These are phyloP conservation scores for Hipparchia sbordonii DNA, from an alignment of 2,888 invertebrate genomes.

Conservation along the genomic window DNA sequence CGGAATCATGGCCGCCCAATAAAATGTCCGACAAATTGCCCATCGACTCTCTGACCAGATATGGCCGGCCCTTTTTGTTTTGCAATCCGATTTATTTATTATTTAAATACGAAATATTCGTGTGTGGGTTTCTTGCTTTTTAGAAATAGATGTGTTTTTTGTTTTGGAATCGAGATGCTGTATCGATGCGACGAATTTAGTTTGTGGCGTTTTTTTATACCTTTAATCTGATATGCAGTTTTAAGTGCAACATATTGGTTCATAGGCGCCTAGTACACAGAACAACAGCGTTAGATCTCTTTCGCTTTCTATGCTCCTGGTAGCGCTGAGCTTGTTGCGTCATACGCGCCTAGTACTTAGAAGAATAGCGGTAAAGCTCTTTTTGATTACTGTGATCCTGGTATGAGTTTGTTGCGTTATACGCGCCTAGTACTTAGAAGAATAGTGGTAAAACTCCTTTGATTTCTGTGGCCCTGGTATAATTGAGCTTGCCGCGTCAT, in stretches of 20 bases:
- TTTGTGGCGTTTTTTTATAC: background rate
- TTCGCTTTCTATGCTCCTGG: background rate
- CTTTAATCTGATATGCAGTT: no score
- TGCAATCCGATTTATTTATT: slow-evolving; percentile 43
- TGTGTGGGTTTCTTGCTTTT: slow-evolving; percentile 32
- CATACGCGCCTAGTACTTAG: background rate
- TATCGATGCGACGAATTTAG: slow-evolving; percentile 1
- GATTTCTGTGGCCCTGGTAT: no score
- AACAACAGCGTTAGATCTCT: background rate
- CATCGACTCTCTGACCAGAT: slow-evolving; percentile 38
- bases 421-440: background rate
- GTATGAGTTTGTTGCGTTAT: background rate
- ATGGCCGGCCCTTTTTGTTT: slow-evolving; percentile 41
- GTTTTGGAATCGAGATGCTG: background rate
- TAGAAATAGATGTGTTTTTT: slow-evolving; percentile 19
- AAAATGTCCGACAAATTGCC: slow-evolving; percentile 50
- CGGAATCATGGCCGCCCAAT: slow-evolving; percentile 41
- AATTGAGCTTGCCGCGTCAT: no score
- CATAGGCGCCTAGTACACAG: no score
- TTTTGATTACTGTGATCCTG: background rate
- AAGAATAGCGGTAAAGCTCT: background rate
- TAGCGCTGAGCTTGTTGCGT: background rate
- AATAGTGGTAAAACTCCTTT: background rate
- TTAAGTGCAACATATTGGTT: no score
- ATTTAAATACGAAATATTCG: slow-evolving; percentile 36